Evolutionary conservation across 2,113 vertebrate genomes (phyloP).

Genomic region (Merops nubicus): DNA sequence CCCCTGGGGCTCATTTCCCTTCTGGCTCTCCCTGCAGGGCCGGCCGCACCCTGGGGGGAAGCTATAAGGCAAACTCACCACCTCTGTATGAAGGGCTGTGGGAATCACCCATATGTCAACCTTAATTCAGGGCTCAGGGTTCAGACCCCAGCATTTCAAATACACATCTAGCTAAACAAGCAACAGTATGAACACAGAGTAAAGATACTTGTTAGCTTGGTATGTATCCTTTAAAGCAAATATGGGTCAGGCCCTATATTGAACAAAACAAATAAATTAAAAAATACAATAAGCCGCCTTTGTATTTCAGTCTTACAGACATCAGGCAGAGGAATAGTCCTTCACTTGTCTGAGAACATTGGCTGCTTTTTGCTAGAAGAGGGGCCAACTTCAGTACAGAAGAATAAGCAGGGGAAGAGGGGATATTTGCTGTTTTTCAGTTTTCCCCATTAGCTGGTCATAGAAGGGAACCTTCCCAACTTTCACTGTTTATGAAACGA

Average conservation of each 20-base stretch:
- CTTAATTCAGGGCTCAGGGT: no score
- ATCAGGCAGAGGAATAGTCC: not conserved
- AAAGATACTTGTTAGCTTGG: not conserved
- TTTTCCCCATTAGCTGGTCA: not conserved
- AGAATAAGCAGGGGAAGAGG: not conserved
- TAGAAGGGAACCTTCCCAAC: not conserved
- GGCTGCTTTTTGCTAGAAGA: not conserved
- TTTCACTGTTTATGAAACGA: not conserved
- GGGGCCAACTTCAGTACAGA: not conserved
- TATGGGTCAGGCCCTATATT: not conserved
- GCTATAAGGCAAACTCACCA: no score
- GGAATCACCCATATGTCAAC: no score
- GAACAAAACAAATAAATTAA: not conserved
- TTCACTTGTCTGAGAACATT: not conserved
- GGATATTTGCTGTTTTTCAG: not conserved
- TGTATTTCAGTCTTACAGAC: not conserved
- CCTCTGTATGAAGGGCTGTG: no score
- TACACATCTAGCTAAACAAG: not conserved
- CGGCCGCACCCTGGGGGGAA: no score
- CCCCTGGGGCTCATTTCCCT: no score
- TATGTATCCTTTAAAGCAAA: not conserved
- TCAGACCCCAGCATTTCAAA: no score
- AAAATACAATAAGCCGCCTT: not conserved
- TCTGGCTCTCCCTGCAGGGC: no score
- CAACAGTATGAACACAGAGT: not conserved